These are phyloP conservation scores for Picathartes gymnocephalus DNA, from an alignment of 2,113 vertebrate species.

Conservation along the genomic window DNA sequence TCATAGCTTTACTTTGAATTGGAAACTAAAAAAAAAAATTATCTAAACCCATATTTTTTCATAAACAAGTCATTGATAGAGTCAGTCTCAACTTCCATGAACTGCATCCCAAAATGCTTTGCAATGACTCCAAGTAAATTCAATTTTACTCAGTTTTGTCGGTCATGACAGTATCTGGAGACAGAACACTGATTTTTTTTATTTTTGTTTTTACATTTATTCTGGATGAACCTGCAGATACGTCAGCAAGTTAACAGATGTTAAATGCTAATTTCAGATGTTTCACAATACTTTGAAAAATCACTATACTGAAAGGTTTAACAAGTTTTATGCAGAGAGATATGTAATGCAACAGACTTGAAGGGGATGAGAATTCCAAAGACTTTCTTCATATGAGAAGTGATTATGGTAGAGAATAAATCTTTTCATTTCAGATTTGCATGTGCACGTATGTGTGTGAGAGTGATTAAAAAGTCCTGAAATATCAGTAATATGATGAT, in stretches of 20 bases:
- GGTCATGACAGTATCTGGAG: background rate
- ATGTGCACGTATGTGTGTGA: background rate
- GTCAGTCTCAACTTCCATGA: background rate
- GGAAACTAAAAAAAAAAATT: background rate
- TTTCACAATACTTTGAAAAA: slow-evolving; percentile 34
- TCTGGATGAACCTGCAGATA: background rate
- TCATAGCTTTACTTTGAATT: background rate
- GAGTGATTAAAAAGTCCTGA: background rate
- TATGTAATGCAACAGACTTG: background rate
- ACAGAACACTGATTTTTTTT: background rate
- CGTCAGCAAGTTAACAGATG: background rate
- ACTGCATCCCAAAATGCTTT: background rate
- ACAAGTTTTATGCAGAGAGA: background rate
- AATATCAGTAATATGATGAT: background rate
- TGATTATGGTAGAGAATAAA: background rate
- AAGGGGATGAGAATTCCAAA: background rate
- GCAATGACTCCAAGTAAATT: background rate
- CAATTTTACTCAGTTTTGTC: background rate
- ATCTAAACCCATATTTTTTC: background rate
- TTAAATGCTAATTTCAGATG: background rate
- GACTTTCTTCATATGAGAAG: background rate
- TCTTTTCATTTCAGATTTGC: background rate
- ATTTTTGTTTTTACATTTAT: background rate
- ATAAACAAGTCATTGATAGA: background rate
- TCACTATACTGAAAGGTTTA: background rate